Percentiles rank a stretch among this genome's conserved stretches.
phyloP scores from a whole-genome alignment of 2,113 vertebrate species.

The Garra rufa region DNA sequence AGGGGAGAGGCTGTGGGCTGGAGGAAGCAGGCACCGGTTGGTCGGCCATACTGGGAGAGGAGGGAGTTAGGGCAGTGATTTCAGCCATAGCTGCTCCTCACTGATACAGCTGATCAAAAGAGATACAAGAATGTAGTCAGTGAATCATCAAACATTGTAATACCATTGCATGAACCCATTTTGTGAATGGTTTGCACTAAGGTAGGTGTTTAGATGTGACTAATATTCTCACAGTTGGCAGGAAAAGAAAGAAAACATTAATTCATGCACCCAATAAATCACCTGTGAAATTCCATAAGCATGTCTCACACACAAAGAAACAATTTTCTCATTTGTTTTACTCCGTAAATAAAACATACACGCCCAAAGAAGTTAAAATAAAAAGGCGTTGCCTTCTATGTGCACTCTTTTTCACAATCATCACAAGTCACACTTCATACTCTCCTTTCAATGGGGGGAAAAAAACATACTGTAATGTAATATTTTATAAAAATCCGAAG shows the following conservation, averaged over 20 bases:
- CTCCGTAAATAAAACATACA: background rate
- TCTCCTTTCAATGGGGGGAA: background rate
- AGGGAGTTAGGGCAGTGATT: conserved; percentile 71
- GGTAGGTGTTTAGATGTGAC: background rate
- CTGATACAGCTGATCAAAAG: conserved; percentile 38
- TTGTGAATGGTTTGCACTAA: background rate
- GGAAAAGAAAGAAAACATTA: background rate
- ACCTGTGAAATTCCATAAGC: background rate
- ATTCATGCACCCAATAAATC: background rate
- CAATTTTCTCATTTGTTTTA: background rate
- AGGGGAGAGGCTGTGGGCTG: conserved; percentile 53
- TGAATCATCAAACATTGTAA: background rate
- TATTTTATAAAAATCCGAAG: background rate
- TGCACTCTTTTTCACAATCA: conserved; percentile 15
- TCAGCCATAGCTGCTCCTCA: conserved; percentile 75
- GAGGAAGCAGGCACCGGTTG: conserved; percentile 66
- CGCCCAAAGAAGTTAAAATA: background rate
- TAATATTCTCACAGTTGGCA: background rate
- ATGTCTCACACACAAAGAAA: conserved; percentile 5
- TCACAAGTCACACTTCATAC: background rate
- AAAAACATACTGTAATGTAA: background rate
- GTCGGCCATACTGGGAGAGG: conserved; percentile 69
- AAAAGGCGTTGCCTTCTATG: background rate
- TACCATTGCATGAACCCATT: background rate
- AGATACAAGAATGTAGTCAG: conserved; percentile 4